These are phyloP conservation scores for Nasua narica DNA, from an alignment of 2,797 vertebrate species.

Conservation along the genomic window DNA sequence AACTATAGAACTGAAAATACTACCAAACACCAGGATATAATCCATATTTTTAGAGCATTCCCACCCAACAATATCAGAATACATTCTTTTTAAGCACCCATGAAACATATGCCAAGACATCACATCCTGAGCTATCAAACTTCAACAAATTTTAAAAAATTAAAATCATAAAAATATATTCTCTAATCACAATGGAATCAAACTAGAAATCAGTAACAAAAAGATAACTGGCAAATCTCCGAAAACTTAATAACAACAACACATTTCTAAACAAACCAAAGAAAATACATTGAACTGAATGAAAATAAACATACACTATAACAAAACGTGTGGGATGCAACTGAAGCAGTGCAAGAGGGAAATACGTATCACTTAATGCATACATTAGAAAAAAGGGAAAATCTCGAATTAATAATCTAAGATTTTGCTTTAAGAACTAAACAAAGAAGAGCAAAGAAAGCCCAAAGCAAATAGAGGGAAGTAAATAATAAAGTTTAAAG, in stretches of 20 bases:
- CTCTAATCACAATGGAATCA: neutral
- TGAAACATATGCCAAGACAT: neutral
- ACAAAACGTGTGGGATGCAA: neutral
- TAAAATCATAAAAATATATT: neutral
- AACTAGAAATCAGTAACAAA: neutral
- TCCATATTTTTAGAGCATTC: neutral
- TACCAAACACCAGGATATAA: neutral
- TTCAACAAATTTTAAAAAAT: neutral
- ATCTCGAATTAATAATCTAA: neutral
- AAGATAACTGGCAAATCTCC: neutral
- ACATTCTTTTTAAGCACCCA: neutral
- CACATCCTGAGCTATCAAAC: neutral
- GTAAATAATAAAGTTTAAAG: neutral
- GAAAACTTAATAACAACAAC: neutral
- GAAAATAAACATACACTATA: neutral
- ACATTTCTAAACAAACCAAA: neutral
- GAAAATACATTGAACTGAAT: neutral
- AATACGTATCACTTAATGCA: neutral
- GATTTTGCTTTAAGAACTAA: neutral
- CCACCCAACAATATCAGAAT: neutral
- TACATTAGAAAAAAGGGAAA: neutral
- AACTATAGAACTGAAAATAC: neutral
- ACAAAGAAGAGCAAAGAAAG: neutral
- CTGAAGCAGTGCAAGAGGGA: neutral
- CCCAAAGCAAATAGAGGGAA: neutral